These are phyloP conservation scores for Scaptomyza reducta DNA, from an alignment of 2,888 invertebrate species.

Conservation along the genomic window DNA sequence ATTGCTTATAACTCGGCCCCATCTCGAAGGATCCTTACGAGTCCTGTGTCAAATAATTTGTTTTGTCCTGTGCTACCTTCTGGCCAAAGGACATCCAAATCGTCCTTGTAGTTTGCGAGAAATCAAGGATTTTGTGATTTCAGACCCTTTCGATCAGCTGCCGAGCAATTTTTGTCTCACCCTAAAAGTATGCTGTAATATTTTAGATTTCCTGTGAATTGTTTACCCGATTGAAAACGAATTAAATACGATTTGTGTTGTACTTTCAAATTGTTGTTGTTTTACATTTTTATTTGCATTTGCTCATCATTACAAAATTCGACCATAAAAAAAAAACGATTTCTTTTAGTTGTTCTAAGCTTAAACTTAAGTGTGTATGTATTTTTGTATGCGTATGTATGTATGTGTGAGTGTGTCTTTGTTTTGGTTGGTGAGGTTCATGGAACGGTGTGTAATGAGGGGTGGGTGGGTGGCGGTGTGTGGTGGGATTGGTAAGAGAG, in stretches of 20 bases:
- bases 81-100: neutral
- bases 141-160: too few relatives aligned
- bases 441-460: too few relatives aligned
- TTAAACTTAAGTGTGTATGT: slow-evolving; percentile 19
- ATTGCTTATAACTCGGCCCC: neutral
- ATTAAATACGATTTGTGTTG: slow-evolving; percentile 18
- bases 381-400: neutral
- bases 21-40: too few relatives aligned
- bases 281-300: slow-evolving; percentile 44
- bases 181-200: slow-evolving; percentile 1
- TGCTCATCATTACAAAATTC: slow-evolving; percentile 52
- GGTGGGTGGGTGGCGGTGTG: too few relatives aligned
- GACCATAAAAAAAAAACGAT: slow-evolving; percentile 61
- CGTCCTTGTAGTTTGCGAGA: neutral
- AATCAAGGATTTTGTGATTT: neutral
- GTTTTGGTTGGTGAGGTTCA: too few relatives aligned
- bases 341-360: slow-evolving; percentile 15
- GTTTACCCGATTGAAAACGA: too few relatives aligned
- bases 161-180: neutral
- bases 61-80: too few relatives aligned
- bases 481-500: too few relatives aligned
- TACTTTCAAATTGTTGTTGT: slow-evolving; percentile 62
- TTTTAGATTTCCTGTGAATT: neutral
- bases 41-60: neutral
- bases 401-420: too few relatives aligned